Conservation (phyloP, 2,888 invertebrate species). For the Conops quadrifasciatus region DNA sequence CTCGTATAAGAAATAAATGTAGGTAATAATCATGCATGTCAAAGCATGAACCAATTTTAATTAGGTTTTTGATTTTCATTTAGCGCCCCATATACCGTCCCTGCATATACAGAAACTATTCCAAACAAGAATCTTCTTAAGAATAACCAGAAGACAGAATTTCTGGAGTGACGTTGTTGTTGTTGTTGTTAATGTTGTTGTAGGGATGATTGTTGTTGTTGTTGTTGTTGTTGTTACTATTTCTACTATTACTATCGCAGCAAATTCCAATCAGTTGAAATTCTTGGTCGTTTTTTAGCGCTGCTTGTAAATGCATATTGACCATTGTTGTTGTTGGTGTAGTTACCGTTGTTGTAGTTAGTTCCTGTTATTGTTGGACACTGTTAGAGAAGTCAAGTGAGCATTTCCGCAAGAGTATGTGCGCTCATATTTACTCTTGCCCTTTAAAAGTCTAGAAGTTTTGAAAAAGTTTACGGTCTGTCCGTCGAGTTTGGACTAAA, state of each 20-base stretch:
- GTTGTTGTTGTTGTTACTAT: neutral
- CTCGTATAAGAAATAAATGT: too few species aligned
- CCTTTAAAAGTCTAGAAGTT: neutral
- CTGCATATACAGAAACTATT: too few species aligned
- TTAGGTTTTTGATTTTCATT: too few species aligned
- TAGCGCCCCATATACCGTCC: too few species aligned
- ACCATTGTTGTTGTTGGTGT: slow-evolving; percentile 3
- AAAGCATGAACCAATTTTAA: too few species aligned
- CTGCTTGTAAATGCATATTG: neutral
- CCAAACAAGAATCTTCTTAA: neutral
- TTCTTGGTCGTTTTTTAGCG: neutral
- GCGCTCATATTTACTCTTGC: neutral
- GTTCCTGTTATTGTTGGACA: neutral
- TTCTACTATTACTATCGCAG: slow-evolving; percentile 18
- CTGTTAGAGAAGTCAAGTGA: slow-evolving; percentile 1
- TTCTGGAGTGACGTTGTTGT: neutral
- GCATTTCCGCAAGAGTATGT: slow-evolving; percentile 2
- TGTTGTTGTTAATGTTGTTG: neutral
- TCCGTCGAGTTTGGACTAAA: neutral
- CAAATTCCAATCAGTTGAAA: slow-evolving; percentile 28
- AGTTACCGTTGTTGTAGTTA: neutral
- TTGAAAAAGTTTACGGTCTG: neutral
- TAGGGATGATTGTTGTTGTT: neutral
- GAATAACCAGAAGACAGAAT: neutral
- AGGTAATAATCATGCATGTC: too few species aligned